phyloP scores from a whole-genome alignment of 2,888 invertebrate genomes.

The Escarpia spicata region DNA sequence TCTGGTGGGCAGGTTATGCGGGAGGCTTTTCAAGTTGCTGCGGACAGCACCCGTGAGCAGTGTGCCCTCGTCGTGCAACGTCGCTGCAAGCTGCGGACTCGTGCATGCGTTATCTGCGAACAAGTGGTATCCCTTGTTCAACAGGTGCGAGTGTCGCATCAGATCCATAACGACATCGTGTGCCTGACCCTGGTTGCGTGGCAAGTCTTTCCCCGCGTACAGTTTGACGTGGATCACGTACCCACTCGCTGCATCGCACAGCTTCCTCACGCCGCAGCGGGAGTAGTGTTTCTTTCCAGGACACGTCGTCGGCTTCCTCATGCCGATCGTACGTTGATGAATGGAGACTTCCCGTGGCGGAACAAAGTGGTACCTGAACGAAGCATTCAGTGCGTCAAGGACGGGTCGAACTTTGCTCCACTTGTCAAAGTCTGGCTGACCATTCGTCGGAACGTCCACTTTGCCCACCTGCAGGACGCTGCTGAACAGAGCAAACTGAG shows the following conservation, averaged over 20 bases:
- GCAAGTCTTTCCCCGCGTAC: neutral
- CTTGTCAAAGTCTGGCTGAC: neutral
- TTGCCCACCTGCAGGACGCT: neutral
- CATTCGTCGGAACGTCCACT: neutral
- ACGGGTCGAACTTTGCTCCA: neutral
- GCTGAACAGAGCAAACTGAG: neutral
- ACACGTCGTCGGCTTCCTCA: neutral
- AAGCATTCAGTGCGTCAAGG: neutral
- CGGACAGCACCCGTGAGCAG: too few species aligned
- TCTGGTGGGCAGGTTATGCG: too few species aligned
- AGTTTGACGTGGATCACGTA: neutral
- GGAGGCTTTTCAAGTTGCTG: too few species aligned
- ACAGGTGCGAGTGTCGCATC: neutral
- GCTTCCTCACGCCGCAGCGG: neutral
- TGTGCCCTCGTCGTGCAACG: too few species aligned
- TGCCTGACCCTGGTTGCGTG: neutral
- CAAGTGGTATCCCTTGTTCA: neutral
- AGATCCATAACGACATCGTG: neutral
- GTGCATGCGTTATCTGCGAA: neutral
- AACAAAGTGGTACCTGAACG: neutral
- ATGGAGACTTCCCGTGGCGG: neutral
- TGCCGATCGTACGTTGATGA: neutral
- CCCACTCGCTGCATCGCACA: neutral
- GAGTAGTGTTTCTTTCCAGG: neutral
- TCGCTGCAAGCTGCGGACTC: too few species aligned